phyloP scores from a whole-genome alignment of 1,140 invertebrate species.

The Oryctes rhinoceros region DNA sequence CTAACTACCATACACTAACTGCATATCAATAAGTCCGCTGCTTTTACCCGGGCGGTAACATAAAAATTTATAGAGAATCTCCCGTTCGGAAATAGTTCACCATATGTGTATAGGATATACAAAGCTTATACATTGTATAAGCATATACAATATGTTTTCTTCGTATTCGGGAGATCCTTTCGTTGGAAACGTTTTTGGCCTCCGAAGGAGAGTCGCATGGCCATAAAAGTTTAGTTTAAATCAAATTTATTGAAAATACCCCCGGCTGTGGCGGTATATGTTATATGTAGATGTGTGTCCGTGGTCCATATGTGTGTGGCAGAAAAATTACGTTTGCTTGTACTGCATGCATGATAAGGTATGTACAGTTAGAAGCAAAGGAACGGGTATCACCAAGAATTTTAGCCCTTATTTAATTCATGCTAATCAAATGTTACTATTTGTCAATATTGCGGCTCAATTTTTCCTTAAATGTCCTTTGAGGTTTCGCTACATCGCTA shows the following conservation, averaged over 20 bases:
- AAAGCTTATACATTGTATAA: neutral
- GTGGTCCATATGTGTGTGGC: neutral
- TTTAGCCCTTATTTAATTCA: no score
- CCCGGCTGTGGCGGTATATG: neutral
- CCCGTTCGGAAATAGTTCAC: neutral
- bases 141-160: neutral
- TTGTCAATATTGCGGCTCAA: no score
- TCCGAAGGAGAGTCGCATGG: neutral
- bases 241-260: conserved; percentile 16
- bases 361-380: no score
- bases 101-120: neutral
- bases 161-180: neutral
- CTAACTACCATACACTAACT: neutral
- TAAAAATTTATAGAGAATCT: neutral
- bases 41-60: neutral
- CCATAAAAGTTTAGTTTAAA: conserved; percentile 11
- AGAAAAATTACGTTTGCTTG: neutral
- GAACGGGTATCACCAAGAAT: no score
- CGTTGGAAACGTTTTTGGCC: neutral
- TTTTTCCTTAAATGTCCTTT: no score
- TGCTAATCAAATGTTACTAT: no score
- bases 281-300: neutral
- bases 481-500: no score
- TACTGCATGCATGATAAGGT: no score
- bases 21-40: conserved; percentile 2